Percentiles rank a stretch among this genome's conserved stretches.
Evolutionary conservation across 2,113 vertebrate species (phyloP).

Genomic region (Tringa solitaria): DNA sequence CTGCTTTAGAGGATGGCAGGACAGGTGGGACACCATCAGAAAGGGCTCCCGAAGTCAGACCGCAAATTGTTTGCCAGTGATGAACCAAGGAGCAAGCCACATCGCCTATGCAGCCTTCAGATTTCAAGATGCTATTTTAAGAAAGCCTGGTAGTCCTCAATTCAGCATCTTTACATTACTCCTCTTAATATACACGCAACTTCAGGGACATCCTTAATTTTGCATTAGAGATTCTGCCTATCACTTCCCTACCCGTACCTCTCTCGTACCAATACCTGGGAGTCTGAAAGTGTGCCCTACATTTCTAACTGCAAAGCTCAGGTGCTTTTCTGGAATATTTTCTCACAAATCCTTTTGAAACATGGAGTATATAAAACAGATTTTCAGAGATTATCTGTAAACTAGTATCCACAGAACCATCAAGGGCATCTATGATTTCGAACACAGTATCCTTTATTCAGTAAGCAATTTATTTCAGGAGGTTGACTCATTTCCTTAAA

Average conservation of each 20-base stretch:
- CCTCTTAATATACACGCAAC: neutral
- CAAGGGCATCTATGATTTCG: constrained; percentile 12
- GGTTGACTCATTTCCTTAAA: constrained; percentile 74
- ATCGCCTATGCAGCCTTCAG: neutral
- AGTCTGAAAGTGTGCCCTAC: neutral
- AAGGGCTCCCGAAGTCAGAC: neutral
- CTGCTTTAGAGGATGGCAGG: neutral
- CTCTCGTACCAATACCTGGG: rapidly evolving
- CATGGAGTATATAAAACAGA: neutral
- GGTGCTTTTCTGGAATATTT: neutral
- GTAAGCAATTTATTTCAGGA: constrained; percentile 68
- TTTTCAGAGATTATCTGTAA: neutral
- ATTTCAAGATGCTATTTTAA: neutral
- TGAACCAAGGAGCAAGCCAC: neutral
- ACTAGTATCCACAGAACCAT: neutral
- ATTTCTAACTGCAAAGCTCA: neutral
- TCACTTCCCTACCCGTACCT: neutral
- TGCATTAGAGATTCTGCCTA: neutral
- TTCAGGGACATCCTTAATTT: neutral
- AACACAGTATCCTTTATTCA: constrained; percentile 54
- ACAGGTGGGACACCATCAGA: rapidly evolving
- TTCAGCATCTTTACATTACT: neutral
- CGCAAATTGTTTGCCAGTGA: neutral
- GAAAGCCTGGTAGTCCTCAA: neutral
- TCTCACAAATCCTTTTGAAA: neutral